Base-by-base conservation (phyloP, 1,140 invertebrate species). In the Bombyx mandarina region DNA sequence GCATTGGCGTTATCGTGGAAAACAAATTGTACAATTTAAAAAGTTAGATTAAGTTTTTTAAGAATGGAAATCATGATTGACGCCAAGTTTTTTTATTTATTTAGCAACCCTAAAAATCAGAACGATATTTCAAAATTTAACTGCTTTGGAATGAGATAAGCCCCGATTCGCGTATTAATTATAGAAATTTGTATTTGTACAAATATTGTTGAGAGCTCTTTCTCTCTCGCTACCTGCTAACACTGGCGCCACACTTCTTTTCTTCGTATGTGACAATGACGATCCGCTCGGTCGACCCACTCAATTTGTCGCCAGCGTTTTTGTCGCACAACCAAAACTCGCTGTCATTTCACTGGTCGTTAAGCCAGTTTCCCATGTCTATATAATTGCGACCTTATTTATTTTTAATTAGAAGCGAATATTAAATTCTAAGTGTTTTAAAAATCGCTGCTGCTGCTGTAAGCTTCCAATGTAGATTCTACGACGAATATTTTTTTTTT, bases 231-330 rank as follows among this genome's bases (percentile, higher is more conserved):
- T 35, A 22, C 22, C 52, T 60, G 63, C 62, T 61, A 22, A 8
- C 10, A 68, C 45, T 56, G n/a, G 47, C 57, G 62, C 69, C 74
- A 62, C 51, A 66, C 62, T 49, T 45, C 63, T 47, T 49, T 69
- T 69, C 63, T 42, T 42, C 58, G 57, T 71, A 77, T 68, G 73
- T 77, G 69, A 69, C 74, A 78, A 77, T 77, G 68, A 67, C 62
- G 58, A 64, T 58, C 48, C 65, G 58, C 26, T 35, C 46, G 61
- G 43, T 59, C 52, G 52, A 45, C 47, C 57, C 44, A 46, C 58
- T 67, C 74, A 79, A 75, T 79, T 81, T 78, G 71, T 76, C 67
- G 65, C 63, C 48, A 54, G 43, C 53, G 45, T 75, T 80, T 80
- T 82, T 82, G 66, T 65, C 53, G 53, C 46, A 64, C 63, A 52